Percentiles rank a stretch among this genome's conserved stretches.
Conservation (phyloP, 2,888 invertebrate species). For the Andrena camellia region DNA sequence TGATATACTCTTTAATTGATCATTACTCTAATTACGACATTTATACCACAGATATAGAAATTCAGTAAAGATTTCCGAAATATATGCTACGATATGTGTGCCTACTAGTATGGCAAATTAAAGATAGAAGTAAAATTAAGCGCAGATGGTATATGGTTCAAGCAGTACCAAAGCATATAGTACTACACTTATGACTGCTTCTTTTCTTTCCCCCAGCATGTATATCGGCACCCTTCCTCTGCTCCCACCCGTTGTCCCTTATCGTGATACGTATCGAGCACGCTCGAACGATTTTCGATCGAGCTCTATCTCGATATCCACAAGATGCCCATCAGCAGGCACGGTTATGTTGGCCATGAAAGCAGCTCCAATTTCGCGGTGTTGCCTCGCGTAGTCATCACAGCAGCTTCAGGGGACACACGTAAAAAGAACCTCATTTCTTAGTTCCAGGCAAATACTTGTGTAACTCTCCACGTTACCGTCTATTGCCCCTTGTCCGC, state of each 20-base stretch:
- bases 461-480: background rate
- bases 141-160: no score
- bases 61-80: no score
- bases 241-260: slow-evolving; percentile 1
- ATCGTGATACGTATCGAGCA: slow-evolving; percentile 54
- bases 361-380: slow-evolving; percentile 61
- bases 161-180: no score
- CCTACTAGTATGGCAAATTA: no score
- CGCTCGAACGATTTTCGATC: slow-evolving; percentile 75
- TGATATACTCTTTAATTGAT: no score
- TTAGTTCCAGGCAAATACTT: slow-evolving; percentile 5
- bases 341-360: slow-evolving; percentile 72
- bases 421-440: slow-evolving; percentile 29
- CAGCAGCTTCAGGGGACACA: background rate
- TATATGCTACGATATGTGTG: no score
- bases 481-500: background rate
- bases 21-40: no score
- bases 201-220: background rate
- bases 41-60: no score
- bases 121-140: no score
- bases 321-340: slow-evolving; percentile 55
- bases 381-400: slow-evolving; percentile 34
- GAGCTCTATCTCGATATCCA: slow-evolving; percentile 63
- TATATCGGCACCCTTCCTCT: slow-evolving; percentile 35
- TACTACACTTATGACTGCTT: background rate